Base-by-base conservation (phyloP, 1,140 invertebrate species). In the Antheraea mylitta region DNA sequence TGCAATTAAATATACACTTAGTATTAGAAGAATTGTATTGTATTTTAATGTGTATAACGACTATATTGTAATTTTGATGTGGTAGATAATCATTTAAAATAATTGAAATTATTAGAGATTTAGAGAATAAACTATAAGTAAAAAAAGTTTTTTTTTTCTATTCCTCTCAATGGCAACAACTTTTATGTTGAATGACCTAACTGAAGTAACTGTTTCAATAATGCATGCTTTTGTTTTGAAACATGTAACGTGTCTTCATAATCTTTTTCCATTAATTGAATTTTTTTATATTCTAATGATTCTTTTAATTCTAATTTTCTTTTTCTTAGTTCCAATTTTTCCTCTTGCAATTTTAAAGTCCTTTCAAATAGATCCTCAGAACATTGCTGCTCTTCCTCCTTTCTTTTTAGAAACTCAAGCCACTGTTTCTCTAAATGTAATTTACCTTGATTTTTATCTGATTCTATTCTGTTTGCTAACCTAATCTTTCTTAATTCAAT, bases 381-480 rank as follows among this genome's bases (percentile, higher is more conserved):
- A 64, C 71, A 58, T 38, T 70, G 48, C 45, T 67, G 80, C 11
- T 77, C 68, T 38, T 75, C 69, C 71, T 85, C 80, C 71, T 80
- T 71, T 42, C 72, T 72, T 22, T 73, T 77, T 70, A 85, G 67
- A 70, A 81, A 81, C 72, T 82, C 76, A 45, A 85, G 68, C 80
- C 82, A 82, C 62, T 82, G 82, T 68, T 72, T 85, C 61, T 85
- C 79, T 61, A 82, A 71, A 63, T 76, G 71, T 60, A 81, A 70
- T 72, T 85, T 85, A 58, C 73, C 75, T 68, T 81, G 78, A 18
- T 67, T 69, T 69, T 73, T 73, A 58, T 85, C 79, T 63, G 77
- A 69, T 67, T 84, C 80, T 66, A 82, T 79, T 69, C 81, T 77
- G 60, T 74, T 78, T 18, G 79, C 80, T 58, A 85, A 68, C 68